Evolutionary conservation across 2,888 invertebrate genomes (phyloP).

Genomic region (Alloplasta piceator): DNA sequence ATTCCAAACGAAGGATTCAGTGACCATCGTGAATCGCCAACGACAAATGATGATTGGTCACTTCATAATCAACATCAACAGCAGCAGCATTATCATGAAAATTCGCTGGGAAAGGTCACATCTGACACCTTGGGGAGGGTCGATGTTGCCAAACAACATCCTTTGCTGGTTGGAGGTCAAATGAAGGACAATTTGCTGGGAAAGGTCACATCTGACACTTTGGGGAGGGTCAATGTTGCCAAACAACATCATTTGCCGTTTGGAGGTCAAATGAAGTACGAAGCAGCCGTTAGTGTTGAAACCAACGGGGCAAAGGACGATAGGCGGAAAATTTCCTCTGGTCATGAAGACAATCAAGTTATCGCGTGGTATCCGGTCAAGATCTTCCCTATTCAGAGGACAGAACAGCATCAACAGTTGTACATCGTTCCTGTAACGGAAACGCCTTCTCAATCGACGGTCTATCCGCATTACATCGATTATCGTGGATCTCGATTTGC

Average conservation of each 20-base stretch:
- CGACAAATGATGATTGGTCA: slow-evolving; percentile 13
- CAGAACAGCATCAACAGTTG: slow-evolving; percentile 16
- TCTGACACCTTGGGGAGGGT: neutral
- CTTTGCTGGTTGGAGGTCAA: slow-evolving; percentile 14
- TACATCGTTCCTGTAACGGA: slow-evolving; percentile 14
- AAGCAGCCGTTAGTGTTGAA: neutral
- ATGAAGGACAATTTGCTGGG: slow-evolving; percentile 21
- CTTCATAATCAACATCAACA: slow-evolving; percentile 35
- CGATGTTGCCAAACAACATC: slow-evolving; percentile 40
- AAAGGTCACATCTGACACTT: neutral
- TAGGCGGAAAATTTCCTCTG: neutral
- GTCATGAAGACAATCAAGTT: slow-evolving; percentile 9
- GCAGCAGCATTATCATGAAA: slow-evolving; percentile 13
- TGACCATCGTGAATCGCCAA: slow-evolving; percentile 1
- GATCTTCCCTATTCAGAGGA: slow-evolving; percentile 33
- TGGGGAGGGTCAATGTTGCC: slow-evolving; percentile 23
- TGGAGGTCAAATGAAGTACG: slow-evolving; percentile 7
- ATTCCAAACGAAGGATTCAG: slow-evolving; percentile 36
- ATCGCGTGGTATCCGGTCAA: slow-evolving; percentile 36
- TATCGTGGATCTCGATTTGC: slow-evolving; percentile 17
- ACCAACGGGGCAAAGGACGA: neutral
- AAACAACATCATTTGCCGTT: slow-evolving; percentile 38
- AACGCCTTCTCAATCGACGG: neutral
- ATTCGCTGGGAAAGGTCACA: slow-evolving; percentile 4
- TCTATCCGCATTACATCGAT: slow-evolving; percentile 21